phyloP scores from a whole-genome alignment of 1,140 invertebrate species.

The Drosophila bocki region DNA sequence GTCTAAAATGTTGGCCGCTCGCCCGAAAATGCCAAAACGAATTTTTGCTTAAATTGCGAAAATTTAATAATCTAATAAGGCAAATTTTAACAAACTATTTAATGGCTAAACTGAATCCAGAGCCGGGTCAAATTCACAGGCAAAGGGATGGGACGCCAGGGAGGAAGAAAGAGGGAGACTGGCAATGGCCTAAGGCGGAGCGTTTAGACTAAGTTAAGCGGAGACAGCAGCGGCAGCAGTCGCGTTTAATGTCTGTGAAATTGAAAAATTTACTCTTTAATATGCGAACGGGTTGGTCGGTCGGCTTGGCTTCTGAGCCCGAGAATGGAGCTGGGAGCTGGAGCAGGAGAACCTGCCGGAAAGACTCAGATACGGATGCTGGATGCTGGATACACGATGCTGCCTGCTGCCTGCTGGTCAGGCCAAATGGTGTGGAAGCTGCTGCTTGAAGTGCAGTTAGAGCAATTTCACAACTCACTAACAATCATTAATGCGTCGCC shows the following conservation, averaged over 20 bases:
- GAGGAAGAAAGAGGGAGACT: slow-evolving; percentile 7
- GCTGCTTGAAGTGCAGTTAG: slow-evolving; percentile 77
- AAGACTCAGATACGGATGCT: slow-evolving; percentile 69
- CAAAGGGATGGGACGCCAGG: neutral
- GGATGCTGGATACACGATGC: slow-evolving; percentile 18
- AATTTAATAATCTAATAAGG: slow-evolving; percentile 83
- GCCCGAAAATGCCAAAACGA: slow-evolving; percentile 67
- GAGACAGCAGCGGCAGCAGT: slow-evolving; percentile 47
- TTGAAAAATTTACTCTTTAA: slow-evolving; percentile 83
- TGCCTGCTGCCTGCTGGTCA: slow-evolving; percentile 36
- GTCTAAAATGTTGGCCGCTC: slow-evolving; percentile 2
- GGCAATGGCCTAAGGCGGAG: slow-evolving; percentile 62
- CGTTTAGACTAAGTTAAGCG: slow-evolving; percentile 72
- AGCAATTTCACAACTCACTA: slow-evolving; percentile 84
- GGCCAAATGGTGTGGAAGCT: slow-evolving; percentile 79
- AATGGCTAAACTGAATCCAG: slow-evolving; percentile 74
- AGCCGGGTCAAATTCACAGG: slow-evolving; percentile 20
- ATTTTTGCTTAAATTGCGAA: slow-evolving; percentile 78
- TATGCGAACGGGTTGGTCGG: slow-evolving; percentile 70
- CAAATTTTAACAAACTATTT: slow-evolving; percentile 83
- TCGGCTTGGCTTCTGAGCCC: slow-evolving; percentile 13
- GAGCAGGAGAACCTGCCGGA: slow-evolving; percentile 60
- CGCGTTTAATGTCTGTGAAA: slow-evolving; percentile 83
- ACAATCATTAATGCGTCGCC: slow-evolving; percentile 82
- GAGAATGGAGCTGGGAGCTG: slow-evolving; percentile 9